Percentiles rank a stretch among this genome's conserved stretches.
These are phyloP conservation scores for Branchellion lobata DNA, from an alignment of 2,888 invertebrate genomes.

Conservation along the genomic window DNA sequence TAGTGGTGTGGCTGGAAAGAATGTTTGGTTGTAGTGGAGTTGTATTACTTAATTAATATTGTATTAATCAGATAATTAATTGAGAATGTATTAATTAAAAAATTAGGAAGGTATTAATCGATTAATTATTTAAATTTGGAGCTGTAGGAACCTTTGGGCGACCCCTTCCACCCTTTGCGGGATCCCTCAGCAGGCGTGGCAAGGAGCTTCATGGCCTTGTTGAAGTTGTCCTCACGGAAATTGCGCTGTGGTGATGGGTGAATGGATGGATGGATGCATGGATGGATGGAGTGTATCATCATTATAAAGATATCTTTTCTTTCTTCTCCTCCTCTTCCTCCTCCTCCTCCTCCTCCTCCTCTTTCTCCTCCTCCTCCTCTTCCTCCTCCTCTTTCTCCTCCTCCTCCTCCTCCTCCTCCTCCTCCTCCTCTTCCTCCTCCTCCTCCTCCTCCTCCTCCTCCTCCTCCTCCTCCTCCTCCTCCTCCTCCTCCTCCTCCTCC, in stretches of 20 bases:
- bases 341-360: not conserved
- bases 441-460: constrained; percentile 46
- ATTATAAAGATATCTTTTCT: no score
- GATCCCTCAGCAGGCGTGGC: constrained; percentile 75
- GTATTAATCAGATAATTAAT: no score
- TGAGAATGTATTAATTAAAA: no score
- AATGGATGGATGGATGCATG: no score
- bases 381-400: not conserved
- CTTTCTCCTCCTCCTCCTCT: not conserved
- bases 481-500: no score
- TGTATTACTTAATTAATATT: no score
- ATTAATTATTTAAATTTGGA: no score
- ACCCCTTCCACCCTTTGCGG: constrained; percentile 58
- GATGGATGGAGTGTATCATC: no score
- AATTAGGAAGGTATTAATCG: no score
- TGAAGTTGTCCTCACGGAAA: constrained; percentile 95
- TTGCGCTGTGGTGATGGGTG: constrained; percentile 69
- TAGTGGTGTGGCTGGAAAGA: not conserved
- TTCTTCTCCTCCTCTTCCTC: no score
- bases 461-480: not conserved
- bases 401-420: not conserved
- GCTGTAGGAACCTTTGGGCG: constrained; percentile 57
- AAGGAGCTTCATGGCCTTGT: constrained; percentile 89
- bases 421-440: constrained; percentile 37
- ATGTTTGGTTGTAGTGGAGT: not conserved